These are phyloP conservation scores for Ochropleura leucogaster DNA, from an alignment of 2,888 invertebrate genomes.

Conservation along the genomic window DNA sequence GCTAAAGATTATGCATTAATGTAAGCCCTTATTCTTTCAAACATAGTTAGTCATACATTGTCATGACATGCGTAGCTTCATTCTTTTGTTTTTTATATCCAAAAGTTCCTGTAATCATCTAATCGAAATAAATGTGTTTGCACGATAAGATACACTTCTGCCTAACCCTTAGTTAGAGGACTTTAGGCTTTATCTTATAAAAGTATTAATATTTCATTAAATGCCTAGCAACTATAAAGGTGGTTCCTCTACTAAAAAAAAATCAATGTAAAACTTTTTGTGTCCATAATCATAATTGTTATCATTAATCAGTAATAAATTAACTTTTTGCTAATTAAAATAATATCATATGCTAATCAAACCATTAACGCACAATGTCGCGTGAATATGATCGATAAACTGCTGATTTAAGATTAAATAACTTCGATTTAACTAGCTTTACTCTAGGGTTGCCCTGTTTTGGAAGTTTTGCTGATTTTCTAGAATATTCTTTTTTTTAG, in stretches of 20 bases:
- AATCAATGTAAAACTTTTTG: constrained; percentile 33
- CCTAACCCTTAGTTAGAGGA: no score
- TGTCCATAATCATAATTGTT: constrained; percentile 37
- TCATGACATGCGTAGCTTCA: not conserved
- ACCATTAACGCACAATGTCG: constrained; percentile 63
- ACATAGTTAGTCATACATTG: not conserved
- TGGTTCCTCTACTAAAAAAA: not conserved
- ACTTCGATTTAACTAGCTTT: constrained; percentile 11
- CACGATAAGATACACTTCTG: no score
- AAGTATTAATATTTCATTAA: not conserved
- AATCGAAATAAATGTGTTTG: no score
- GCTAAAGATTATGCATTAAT: constrained; percentile 6
- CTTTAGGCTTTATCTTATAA: no score
- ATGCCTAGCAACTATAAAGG: constrained; percentile 3
- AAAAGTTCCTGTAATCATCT: no score
- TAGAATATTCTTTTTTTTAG: not conserved
- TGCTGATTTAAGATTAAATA: constrained; percentile 57
- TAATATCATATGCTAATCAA: constrained; percentile 67
- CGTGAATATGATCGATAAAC: constrained; percentile 70
- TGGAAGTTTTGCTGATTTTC: not conserved
- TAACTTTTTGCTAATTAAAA: constrained; percentile 61
- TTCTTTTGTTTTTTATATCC: no score
- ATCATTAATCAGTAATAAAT: constrained; percentile 59
- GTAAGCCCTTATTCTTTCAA: not conserved
- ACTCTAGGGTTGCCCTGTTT: not conserved